Evolutionary conservation across 2,113 vertebrate species (phyloP).

Genomic region (Daboia siamensis): DNA sequence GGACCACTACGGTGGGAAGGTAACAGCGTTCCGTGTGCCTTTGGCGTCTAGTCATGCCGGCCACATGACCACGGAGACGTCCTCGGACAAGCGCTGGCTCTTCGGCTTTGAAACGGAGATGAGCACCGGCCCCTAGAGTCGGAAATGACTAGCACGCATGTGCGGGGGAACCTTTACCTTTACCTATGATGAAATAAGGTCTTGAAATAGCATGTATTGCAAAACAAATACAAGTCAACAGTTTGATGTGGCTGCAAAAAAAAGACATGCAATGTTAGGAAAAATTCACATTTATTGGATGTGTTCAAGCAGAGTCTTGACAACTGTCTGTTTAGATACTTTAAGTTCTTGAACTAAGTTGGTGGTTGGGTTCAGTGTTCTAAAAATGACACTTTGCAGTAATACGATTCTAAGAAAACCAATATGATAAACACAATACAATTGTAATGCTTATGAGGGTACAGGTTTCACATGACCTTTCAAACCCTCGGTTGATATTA

Average conservation of each 20-base stretch:
- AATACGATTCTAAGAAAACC: not conserved
- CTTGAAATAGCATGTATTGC: not conserved
- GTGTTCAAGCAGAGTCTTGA: not conserved
- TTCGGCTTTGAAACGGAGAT: too few relatives aligned
- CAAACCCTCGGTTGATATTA: not conserved
- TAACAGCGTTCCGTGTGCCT: too few relatives aligned
- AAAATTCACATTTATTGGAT: not conserved
- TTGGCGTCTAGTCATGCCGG: too few relatives aligned
- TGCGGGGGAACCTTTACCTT: too few relatives aligned
- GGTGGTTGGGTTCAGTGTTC: not conserved
- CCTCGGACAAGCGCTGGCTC: too few relatives aligned
- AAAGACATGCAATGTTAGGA: not conserved
- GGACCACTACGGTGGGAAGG: too few relatives aligned
- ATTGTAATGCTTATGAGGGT: not conserved
- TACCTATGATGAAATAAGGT: not conserved
- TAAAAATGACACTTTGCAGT: not conserved
- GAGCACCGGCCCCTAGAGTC: too few relatives aligned
- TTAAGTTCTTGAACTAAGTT: not conserved
- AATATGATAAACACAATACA: not conserved
- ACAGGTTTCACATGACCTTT: not conserved
- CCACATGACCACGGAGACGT: too few relatives aligned
- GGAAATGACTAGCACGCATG: too few relatives aligned
- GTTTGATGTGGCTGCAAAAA: not conserved
- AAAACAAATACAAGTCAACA: not conserved
- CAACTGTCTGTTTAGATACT: not conserved